Evolutionary conservation across 2,797 vertebrate genomes (phyloP).

Genomic region (Megalops cyprinoides): DNA sequence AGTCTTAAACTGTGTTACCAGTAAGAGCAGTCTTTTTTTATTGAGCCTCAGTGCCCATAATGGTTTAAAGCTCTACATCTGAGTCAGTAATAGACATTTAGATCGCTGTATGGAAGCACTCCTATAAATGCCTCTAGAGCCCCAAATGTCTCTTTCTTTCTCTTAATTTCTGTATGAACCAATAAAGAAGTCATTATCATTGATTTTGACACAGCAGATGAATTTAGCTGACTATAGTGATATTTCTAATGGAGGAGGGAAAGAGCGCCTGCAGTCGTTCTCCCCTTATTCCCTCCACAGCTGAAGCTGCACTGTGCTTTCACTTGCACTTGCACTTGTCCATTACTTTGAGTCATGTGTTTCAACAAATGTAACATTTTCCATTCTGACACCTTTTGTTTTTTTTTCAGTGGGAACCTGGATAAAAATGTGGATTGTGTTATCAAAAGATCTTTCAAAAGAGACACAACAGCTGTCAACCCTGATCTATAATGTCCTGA

Average conservation of each 20-base stretch:
- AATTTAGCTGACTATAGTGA: no score
- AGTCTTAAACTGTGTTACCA: conserved; percentile 52
- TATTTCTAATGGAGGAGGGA: no score
- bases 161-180: no score
- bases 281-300: no score
- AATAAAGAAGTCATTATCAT: no score
- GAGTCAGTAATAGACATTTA: conserved; percentile 31
- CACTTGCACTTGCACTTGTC: no score
- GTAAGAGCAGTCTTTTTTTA: conserved; percentile 41
- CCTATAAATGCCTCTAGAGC: no score
- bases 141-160: no score
- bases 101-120: no score
- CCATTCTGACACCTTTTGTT: neutral
- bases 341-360: neutral
- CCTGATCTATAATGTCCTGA: neutral
- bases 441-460: neutral
- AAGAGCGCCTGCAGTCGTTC: no score
- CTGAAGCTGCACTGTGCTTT: neutral
- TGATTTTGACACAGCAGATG: no score
- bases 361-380: neutral
- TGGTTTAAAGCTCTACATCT: conserved; percentile 43
- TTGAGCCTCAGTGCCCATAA: conserved; percentile 36
- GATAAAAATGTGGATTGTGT: neutral
- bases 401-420: neutral
- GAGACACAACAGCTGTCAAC: neutral